Evolutionary conservation across 1,140 invertebrate species (phyloP), one percentile per base, ranked within the genome.

Genomic region (Drosophila persimilis): DNA sequence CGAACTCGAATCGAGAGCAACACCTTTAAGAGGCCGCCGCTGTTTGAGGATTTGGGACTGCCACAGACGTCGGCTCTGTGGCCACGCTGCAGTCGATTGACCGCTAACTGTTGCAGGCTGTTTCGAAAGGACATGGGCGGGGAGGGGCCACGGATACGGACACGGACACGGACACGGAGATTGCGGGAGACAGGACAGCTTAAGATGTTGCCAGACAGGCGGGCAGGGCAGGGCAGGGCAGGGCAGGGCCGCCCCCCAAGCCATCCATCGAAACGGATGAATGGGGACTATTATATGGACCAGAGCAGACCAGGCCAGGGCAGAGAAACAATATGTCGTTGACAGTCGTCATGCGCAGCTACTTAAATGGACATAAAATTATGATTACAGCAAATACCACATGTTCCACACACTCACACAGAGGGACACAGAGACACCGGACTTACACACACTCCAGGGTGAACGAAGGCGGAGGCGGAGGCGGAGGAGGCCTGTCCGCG

Each of bases 301-400:
- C 2, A 26, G 35, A 39, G 51, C 17, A 20, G 20, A 20, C 20
- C 20, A 20, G 20, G 2, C 20, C 20, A 22, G 29, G 20, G 2
- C 11, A 7, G 44, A 5, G 11, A 35, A 69, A 55, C 52, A 64
- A 70, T 58, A 63, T 77, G 81, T 60, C 77, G 81, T 81, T 85
- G 81, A 80, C 80, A 85, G 81, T 81, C 77, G 77, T 86, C 81
- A 88, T 73, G 77, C 61, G 71, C 64, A 77, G 81, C 81, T 86
- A 86, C 81, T 86, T 86, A 86, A 74, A 86, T 63, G 81, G 81
- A 86, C 81, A 86, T 86, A 86, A 86, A 86, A 86, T 86, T 86
- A 86, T 86, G 81, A 86, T 86, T 86, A 86, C 83, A 86, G 73
- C 70, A 77, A 78, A 86, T 86, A 55, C 81, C 81, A 86, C 77